Percentiles rank a stretch among this genome's conserved stretches.
phyloP scores from a whole-genome alignment of 2,113 vertebrate species.

The Catharus bicknelli region DNA sequence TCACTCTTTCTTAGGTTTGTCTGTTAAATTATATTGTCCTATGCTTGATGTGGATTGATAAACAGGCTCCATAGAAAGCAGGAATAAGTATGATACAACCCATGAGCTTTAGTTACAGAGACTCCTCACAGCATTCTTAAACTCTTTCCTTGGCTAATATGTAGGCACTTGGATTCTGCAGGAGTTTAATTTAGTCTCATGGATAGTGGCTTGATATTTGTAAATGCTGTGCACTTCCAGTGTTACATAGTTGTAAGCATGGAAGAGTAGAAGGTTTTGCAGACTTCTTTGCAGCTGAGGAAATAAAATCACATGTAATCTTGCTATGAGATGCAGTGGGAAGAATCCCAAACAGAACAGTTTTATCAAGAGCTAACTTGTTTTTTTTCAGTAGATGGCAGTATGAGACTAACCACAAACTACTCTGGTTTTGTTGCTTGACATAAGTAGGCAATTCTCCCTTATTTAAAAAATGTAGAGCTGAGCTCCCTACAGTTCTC shows the following conservation, averaged over 20 bases:
- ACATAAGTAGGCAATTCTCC: background rate
- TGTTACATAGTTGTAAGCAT: background rate
- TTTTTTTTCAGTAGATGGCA: slow-evolving; percentile 69
- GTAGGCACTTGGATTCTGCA: background rate
- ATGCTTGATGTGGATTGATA: background rate
- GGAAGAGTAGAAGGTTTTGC: background rate
- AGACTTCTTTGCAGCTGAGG: background rate
- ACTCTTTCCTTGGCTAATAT: background rate
- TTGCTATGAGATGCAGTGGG: background rate
- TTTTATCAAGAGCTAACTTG: background rate
- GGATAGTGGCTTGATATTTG: background rate
- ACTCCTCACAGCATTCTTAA: background rate
- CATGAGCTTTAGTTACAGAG: background rate
- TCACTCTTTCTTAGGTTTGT: background rate
- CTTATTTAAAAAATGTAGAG: background rate
- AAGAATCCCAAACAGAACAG: background rate
- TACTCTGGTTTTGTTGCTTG: background rate
- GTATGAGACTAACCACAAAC: background rate
- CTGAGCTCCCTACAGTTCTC: background rate
- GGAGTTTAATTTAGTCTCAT: background rate
- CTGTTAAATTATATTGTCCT: background rate
- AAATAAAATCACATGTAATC: background rate
- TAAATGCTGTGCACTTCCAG: background rate
- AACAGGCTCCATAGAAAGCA: background rate
- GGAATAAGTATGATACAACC: background rate